Evolutionary conservation across 2,888 invertebrate genomes (phyloP).

Genomic region (Lasioglossum lativentre): DNA sequence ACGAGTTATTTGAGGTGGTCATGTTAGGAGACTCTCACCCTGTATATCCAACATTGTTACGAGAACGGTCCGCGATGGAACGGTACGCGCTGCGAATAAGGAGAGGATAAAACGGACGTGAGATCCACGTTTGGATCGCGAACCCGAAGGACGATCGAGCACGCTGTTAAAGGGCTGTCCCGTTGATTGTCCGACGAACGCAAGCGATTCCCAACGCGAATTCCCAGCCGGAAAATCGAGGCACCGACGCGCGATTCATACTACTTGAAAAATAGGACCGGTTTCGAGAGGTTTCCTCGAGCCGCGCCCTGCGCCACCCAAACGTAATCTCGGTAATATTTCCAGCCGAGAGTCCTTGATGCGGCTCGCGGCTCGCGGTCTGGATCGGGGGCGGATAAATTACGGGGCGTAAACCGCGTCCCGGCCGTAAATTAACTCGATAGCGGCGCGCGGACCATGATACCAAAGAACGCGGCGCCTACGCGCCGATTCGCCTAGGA

Average conservation of each 20-base stretch:
- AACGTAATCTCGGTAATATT: slow-evolving; percentile 63
- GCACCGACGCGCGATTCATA: neutral
- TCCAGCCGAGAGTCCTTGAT: slow-evolving; percentile 29
- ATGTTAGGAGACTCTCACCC: too few species aligned
- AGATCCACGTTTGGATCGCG: neutral
- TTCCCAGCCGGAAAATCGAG: neutral
- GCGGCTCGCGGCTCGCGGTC: slow-evolving; percentile 38
- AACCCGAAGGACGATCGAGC: neutral
- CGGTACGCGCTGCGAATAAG: neutral
- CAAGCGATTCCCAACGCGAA: neutral
- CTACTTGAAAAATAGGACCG: slow-evolving; percentile 7
- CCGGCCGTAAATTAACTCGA: slow-evolving; percentile 68
- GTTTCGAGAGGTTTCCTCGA: slow-evolving; percentile 31
- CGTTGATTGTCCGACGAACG: neutral
- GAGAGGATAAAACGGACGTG: slow-evolving; percentile 4
- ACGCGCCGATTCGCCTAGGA: slow-evolving; percentile 54
- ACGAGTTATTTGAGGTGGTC: too few species aligned
- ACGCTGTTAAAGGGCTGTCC: neutral
- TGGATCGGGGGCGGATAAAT: slow-evolving; percentile 66
- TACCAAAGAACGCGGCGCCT: slow-evolving; percentile 51
- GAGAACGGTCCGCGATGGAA: neutral
- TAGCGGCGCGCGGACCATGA: slow-evolving; percentile 50
- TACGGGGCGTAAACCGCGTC: slow-evolving; percentile 68
- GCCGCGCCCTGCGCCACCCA: slow-evolving; percentile 51
- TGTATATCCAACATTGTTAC: neutral